Percentiles rank a stretch among this genome's conserved stretches.
Conservation (phyloP, 2,113 vertebrate species). For the Mellivora capensis region DNA sequence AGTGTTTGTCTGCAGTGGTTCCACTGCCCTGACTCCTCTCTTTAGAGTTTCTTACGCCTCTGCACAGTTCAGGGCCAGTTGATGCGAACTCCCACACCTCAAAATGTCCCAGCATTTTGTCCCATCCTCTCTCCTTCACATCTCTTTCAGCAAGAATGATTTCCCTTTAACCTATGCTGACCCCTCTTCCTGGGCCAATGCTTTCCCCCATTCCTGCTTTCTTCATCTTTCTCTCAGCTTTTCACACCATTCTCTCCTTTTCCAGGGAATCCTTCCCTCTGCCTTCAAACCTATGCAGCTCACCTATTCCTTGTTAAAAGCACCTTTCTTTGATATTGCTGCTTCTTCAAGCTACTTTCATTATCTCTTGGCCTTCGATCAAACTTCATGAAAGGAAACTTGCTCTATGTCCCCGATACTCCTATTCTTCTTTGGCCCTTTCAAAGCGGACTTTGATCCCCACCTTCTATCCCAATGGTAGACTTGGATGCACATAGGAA, state of each 20-base stretch:
- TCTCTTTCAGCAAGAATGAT: not conserved
- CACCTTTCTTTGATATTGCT: not conserved
- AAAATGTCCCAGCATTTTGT: too few species aligned
- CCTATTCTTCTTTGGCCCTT: not conserved
- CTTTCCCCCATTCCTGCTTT: not conserved
- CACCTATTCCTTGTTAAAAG: not conserved
- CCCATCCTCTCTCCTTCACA: too few species aligned
- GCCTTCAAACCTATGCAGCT: not conserved
- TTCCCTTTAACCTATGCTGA: not conserved
- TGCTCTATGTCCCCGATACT: not conserved
- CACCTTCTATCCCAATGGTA: not conserved
- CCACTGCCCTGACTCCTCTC: not conserved
- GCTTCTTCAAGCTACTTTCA: not conserved
- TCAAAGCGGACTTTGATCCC: not conserved
- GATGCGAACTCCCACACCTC: not conserved
- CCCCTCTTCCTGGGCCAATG: not conserved
- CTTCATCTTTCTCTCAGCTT: not conserved
- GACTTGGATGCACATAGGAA: not conserved
- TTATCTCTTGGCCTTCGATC: not conserved
- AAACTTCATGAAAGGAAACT: not conserved
- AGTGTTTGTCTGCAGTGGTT: not conserved
- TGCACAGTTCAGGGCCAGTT: not conserved
- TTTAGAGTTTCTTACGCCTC: not conserved
- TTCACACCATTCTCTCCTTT: not conserved
- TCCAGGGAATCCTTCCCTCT: not conserved